phyloP scores from a whole-genome alignment of 2,797 vertebrate species.

The Xerus rutilus region DNA sequence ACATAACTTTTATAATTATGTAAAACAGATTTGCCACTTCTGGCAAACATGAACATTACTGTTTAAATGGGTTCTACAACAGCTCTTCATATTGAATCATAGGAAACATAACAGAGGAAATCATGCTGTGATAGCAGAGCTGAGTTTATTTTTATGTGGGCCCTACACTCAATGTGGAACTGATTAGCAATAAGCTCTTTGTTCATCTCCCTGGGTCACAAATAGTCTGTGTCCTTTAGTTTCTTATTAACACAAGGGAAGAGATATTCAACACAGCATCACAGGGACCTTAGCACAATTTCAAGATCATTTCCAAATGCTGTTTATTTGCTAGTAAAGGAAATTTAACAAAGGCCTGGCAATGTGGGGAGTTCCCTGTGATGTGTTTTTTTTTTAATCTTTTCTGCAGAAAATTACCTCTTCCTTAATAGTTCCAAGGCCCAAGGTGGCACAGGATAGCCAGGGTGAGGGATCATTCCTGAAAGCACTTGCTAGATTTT shows the following conservation, averaged over 20 bases:
- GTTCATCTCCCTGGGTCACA: background rate
- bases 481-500: background rate
- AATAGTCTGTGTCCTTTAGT: background rate
- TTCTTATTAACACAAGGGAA: conserved; percentile 38
- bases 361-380: background rate
- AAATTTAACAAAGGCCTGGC: background rate
- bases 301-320: background rate
- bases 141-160: background rate
- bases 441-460: background rate
- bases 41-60: background rate
- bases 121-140: background rate
- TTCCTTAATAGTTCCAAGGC: background rate
- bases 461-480: background rate
- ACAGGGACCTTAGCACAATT: background rate
- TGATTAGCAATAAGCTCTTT: background rate
- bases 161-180: background rate
- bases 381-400: background rate
- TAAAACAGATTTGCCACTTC: background rate
- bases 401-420: background rate
- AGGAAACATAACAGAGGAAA: background rate
- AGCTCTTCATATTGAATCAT: background rate
- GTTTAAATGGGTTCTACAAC: conserved; percentile 3
- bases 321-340: background rate
- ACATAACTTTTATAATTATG: background rate
- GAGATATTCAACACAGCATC: background rate